Evolutionary conservation across 2,888 invertebrate genomes (phyloP).

Genomic region (Hemaris fuciformis): DNA sequence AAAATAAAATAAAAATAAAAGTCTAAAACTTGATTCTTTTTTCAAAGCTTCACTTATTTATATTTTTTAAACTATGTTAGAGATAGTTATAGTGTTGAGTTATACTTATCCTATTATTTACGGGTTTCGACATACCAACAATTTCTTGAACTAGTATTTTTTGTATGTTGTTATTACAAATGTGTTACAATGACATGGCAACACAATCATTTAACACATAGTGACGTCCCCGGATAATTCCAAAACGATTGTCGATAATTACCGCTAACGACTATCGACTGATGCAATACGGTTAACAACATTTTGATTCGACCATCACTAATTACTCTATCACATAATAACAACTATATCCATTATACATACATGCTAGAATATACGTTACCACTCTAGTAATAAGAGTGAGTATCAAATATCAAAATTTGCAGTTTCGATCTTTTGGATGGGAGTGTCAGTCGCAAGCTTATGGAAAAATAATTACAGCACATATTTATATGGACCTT

Average conservation of each 20-base stretch:
- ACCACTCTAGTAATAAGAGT: not conserved
- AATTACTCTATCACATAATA: constrained; percentile 2
- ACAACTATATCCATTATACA: not conserved
- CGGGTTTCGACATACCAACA: too few relatives aligned
- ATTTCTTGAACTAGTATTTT: not conserved
- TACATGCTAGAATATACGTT: not conserved
- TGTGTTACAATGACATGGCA: not conserved
- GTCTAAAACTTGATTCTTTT: too few relatives aligned
- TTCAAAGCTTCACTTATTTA: too few relatives aligned
- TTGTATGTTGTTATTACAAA: not conserved
- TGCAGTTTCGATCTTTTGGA: not conserved
- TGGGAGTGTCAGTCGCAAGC: not conserved
- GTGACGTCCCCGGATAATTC: constrained; percentile 7
- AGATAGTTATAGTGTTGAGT: too few relatives aligned
- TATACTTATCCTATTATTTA: too few relatives aligned
- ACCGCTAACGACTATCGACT: not conserved
- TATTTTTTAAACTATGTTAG: too few relatives aligned
- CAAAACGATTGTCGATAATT: constrained; percentile 8
- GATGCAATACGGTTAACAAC: constrained; percentile 4
- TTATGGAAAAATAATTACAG: constrained; percentile 11
- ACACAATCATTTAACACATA: not conserved
- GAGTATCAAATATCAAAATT: not conserved
- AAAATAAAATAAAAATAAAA: too few relatives aligned
- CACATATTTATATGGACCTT: constrained; percentile 1
- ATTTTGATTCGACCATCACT: constrained; percentile 7